phyloP scores from a whole-genome alignment of 2,113 vertebrate genomes.

The Numenius arquata region DNA sequence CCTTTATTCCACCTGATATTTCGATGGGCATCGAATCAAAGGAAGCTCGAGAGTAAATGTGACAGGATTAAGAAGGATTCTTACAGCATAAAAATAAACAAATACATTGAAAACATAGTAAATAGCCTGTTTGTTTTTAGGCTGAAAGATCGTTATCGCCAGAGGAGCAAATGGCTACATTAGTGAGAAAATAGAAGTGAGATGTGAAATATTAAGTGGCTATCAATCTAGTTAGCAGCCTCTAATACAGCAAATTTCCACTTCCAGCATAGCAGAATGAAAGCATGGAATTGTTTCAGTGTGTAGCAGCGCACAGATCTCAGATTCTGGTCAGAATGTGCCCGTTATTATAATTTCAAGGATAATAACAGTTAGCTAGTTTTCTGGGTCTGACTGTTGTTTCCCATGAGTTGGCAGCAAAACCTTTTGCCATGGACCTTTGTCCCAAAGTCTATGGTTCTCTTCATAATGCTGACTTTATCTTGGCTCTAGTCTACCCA shows the following conservation, averaged over 20 bases:
- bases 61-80: slow-evolving; percentile 46
- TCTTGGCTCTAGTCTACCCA: background rate
- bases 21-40: slow-evolving; percentile 47
- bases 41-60: slow-evolving; percentile 35
- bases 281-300: slow-evolving; percentile 11
- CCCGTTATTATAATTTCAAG: background rate
- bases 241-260: background rate
- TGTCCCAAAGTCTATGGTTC: slow-evolving; percentile 43
- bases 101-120: slow-evolving; percentile 53
- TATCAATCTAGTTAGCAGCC: background rate
- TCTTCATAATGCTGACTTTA: slow-evolving; percentile 29
- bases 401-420: background rate
- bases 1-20: slow-evolving; percentile 61
- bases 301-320: background rate
- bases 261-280: background rate
- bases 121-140: slow-evolving; percentile 25
- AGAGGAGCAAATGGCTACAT: background rate
- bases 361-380: background rate
- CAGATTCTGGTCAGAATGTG: background rate
- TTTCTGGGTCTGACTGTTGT: background rate
- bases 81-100: slow-evolving; percentile 50
- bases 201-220: slow-evolving; percentile 20
- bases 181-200: background rate
- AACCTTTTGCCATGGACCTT: slow-evolving; percentile 38
- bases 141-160: background rate